Base-by-base conservation (phyloP, 2,888 invertebrate species). In the Oscheius sp. region DNA sequence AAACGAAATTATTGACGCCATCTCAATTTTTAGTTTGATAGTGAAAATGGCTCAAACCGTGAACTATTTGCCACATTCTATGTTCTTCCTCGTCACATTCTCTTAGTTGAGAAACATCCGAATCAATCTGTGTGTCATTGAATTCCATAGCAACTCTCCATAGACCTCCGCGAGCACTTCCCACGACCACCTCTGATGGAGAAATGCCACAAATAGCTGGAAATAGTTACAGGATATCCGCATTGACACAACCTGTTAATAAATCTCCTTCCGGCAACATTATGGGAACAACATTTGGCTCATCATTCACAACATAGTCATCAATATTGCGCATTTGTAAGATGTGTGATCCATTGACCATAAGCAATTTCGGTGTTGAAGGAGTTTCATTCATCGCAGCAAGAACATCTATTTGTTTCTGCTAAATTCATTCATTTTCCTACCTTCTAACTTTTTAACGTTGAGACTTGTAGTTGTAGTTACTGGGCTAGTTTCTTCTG, bases 331-430 rank as follows among this genome's bases (percentile, higher is more conserved):
- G 68, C 52, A 76, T 52, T 50, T 74, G 70, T 3, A 83, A 52
- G 12, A 84, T 27, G 45, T 76, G 73, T 6, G 76, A 80, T 10
- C 81, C 81, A 48, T 84, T 84, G 5, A 82, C 74, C 48, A 84
- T 79, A 6, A 84, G 46, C 8, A 83, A 25, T 15, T 70, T 75
- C n/a, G 71, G 42, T 3, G 50, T 29, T 6, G 39, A 17, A 33
- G 55, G 42, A n/a, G 61, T 46, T 1, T 61, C 68, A 29, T 46
- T 45, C 27, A 74, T 66, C 2, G 52, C 61, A 17, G 73, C 37
- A 15, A 58, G 52, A 31, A 33, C 20, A 58, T 34, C 45, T 57
- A 20, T 2, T 37, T 27, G n/a, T 31, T 34, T 39, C 15, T 39
- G 34, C n/a, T n/a, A n/a, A n/a, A n/a, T n/a, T n/a, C n/a, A n/a